Conservation (phyloP, 2,888 invertebrate genomes). For the Pristionchus japonicus region DNA sequence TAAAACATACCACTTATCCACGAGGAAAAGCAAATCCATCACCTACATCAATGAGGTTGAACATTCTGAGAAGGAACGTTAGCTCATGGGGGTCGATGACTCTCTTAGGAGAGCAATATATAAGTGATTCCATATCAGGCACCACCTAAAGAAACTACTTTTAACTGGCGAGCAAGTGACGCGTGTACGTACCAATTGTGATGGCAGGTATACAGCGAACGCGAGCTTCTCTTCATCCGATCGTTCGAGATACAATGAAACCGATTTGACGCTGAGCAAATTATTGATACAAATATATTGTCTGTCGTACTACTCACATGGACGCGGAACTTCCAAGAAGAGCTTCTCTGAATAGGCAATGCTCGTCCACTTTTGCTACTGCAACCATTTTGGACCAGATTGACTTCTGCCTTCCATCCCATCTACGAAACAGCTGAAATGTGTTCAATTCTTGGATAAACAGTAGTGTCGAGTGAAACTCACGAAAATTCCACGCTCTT, state of each 20-base stretch:
- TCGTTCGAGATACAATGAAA: not conserved
- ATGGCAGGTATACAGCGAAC: not conserved
- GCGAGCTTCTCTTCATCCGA: not conserved
- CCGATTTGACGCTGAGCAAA: not conserved
- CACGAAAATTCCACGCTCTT: not conserved
- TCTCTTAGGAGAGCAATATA: not conserved
- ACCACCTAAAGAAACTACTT: not conserved
- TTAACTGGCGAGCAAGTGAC: not conserved
- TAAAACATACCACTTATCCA: not conserved
- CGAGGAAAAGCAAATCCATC: not conserved
- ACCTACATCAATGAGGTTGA: not conserved
- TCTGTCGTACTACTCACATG: not conserved
- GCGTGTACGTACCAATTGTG: not conserved
- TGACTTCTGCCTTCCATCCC: not conserved
- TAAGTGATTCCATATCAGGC: not conserved
- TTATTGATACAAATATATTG: not conserved
- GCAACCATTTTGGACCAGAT: not conserved
- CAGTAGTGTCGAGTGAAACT: not conserved
- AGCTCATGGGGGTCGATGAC: not conserved
- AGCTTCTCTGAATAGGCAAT: not conserved
- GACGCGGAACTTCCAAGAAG: not conserved
- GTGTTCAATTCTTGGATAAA: not conserved
- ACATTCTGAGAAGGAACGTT: not conserved
- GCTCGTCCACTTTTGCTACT: not conserved
- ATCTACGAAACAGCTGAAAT: not conserved